phyloP scores from a whole-genome alignment of 2,888 invertebrate genomes.

The Lithophane semibrunnea region DNA sequence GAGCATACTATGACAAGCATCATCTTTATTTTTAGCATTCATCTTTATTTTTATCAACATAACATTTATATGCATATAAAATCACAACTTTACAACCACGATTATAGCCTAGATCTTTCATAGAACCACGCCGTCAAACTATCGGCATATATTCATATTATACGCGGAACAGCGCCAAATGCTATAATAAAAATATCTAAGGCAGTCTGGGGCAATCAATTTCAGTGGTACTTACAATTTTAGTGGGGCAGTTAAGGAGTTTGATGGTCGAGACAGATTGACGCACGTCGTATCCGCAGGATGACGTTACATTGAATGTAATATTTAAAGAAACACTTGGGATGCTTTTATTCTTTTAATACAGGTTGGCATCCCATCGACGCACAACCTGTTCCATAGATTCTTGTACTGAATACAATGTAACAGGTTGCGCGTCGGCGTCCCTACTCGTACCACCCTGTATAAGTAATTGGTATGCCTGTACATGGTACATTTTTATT shows the following conservation, averaged over 20 bases:
- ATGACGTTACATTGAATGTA: constrained; percentile 56
- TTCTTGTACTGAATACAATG: too few relatives aligned
- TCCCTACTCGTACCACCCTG: too few relatives aligned
- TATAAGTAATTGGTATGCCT: neutral
- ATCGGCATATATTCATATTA: constrained; percentile 49
- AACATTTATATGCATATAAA: constrained; percentile 47
- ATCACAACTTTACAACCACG: constrained; percentile 41
- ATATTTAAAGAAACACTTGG: constrained; percentile 16
- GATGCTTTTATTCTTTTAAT: neutral
- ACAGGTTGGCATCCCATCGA: too few relatives aligned
- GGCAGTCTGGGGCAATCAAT: constrained; percentile 76
- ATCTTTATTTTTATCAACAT: constrained; percentile 10
- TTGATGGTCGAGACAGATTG: constrained; percentile 71
- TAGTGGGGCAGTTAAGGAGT: constrained; percentile 71
- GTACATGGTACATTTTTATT: neutral
- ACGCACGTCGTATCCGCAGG: constrained; percentile 49
- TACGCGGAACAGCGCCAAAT: constrained; percentile 54
- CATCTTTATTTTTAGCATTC: too few relatives aligned
- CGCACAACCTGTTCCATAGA: too few relatives aligned
- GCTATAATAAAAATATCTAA: constrained; percentile 76
- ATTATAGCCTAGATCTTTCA: constrained; percentile 45
- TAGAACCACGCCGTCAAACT: constrained; percentile 43
- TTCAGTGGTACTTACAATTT: constrained; percentile 74
- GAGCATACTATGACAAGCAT: neutral
- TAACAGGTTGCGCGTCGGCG: too few relatives aligned